Percentiles rank a stretch among this genome's conserved stretches.
Conservation (phyloP, 2,888 invertebrate species). For the Marasmarcha lunaedactyla region DNA sequence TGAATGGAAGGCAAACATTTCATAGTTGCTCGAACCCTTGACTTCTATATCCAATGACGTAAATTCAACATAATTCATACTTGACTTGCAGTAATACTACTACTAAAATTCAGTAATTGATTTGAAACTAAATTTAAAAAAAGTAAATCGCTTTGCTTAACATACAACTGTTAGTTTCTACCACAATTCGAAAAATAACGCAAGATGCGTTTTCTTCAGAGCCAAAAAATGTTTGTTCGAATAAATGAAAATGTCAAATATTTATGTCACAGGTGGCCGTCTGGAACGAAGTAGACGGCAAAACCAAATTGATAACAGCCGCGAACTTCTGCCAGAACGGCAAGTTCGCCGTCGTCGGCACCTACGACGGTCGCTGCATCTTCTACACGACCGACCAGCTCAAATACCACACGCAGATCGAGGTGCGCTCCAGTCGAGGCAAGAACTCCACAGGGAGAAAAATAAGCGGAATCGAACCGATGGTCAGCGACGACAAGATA, state of each 20-base stretch:
- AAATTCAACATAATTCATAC: no score
- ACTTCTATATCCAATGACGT: no score
- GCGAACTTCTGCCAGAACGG: slow-evolving; percentile 98
- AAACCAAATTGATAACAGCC: slow-evolving; percentile 93
- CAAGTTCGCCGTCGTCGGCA: slow-evolving; percentile 97
- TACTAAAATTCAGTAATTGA: no score
- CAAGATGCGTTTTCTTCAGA: background rate
- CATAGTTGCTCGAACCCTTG: no score
- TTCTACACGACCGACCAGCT: slow-evolving; percentile 98
- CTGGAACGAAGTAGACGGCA: slow-evolving; percentile 98
- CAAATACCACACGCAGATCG: slow-evolving; percentile 97
- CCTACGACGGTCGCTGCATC: slow-evolving; percentile 97
- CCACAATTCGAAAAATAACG: no score
- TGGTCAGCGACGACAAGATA: slow-evolving; percentile 95
- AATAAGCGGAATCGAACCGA: slow-evolving; percentile 96
- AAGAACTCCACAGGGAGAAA: slow-evolving; percentile 95
- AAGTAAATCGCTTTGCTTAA: no score
- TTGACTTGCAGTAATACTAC: no score
- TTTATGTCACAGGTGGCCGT: slow-evolving; percentile 79
- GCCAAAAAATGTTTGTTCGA: background rate
- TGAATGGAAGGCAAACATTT: no score
- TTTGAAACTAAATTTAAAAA: no score
- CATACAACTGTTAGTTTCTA: no score
- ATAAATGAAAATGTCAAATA: background rate
- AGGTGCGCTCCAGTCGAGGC: slow-evolving; percentile 95